Percentiles rank a stretch among this genome's conserved stretches.
Conservation (phyloP, 1,140 invertebrate species). For the Hycleus phaleratus region DNA sequence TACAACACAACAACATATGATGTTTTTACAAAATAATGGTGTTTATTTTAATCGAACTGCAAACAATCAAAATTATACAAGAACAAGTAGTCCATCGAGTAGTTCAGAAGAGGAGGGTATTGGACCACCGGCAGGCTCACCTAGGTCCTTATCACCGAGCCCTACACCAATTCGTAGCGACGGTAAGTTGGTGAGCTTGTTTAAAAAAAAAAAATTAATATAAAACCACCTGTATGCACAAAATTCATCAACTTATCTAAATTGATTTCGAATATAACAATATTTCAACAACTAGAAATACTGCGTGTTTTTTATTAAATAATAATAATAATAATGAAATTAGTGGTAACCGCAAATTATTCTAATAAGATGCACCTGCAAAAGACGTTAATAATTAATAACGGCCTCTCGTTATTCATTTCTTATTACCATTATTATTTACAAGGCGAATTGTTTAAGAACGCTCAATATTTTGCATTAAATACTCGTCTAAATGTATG, state of each 20-base stretch:
- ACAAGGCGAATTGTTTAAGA: conserved; percentile 14
- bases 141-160: conserved; percentile 33
- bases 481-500: no score
- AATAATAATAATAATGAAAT: no score
- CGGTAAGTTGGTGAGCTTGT: conserved; percentile 28
- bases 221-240: background rate
- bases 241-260: no score
- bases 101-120: conserved; percentile 38
- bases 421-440: conserved; percentile 35
- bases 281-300: no score
- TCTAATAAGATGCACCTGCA: conserved; percentile 8
- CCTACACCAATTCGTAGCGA: conserved; percentile 28
- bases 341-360: conserved; percentile 8
- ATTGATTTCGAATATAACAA: no score
- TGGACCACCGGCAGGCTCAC: conserved; percentile 32
- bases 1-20: conserved; percentile 36
- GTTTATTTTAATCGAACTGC: conserved; percentile 33
- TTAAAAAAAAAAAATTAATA: no score
- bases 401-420: background rate
- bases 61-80: conserved; percentile 37
- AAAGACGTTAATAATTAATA: conserved; percentile 11
- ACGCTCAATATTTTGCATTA: no score
- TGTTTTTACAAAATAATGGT: conserved; percentile 37
- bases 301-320: no score
- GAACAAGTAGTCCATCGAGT: conserved; percentile 36